Percentiles rank a stretch among this genome's conserved stretches.
Conservation (phyloP, 1,140 invertebrate genomes). For the Apis florea region DNA sequence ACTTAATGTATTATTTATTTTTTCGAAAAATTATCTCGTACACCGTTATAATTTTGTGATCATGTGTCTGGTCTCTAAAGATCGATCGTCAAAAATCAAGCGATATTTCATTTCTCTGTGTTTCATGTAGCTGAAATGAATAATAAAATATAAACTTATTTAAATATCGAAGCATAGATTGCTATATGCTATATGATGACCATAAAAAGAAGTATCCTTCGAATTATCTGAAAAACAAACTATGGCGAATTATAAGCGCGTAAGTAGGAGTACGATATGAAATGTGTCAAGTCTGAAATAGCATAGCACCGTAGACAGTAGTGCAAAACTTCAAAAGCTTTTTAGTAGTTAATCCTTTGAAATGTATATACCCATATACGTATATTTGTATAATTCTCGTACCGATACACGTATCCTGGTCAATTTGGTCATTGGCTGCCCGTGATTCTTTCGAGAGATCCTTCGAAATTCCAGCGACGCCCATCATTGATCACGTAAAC, state of each 20-base stretch:
- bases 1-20: too few relatives aligned
- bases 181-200: background rate
- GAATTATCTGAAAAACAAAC: background rate
- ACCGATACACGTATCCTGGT: conserved; percentile 31
- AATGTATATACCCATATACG: conserved; percentile 1
- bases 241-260: conserved; percentile 26
- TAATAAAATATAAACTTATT: conserved; percentile 9
- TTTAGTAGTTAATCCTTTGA: conserved; percentile 7
- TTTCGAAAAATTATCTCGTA: too few relatives aligned
- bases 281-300: conserved; percentile 54
- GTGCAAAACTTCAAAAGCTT: conserved; percentile 21
- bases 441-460: conserved; percentile 1
- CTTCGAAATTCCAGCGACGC: conserved; percentile 50
- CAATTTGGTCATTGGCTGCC: conserved; percentile 46
- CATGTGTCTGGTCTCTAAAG: too few relatives aligned
- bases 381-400: conserved; percentile 42
- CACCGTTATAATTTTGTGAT: too few relatives aligned
- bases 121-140: conserved; percentile 9
- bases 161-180: conserved; percentile 9
- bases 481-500: conserved; percentile 9
- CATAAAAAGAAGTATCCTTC: background rate
- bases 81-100: too few relatives aligned
- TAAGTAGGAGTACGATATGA: conserved; percentile 26
- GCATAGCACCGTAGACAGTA: conserved; percentile 26
- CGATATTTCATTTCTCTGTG: background rate